Evolutionary conservation across 2,113 vertebrate genomes (phyloP), one percentile per base, ranked within the genome.

Genomic region (Thunnus maccoyii): DNA sequence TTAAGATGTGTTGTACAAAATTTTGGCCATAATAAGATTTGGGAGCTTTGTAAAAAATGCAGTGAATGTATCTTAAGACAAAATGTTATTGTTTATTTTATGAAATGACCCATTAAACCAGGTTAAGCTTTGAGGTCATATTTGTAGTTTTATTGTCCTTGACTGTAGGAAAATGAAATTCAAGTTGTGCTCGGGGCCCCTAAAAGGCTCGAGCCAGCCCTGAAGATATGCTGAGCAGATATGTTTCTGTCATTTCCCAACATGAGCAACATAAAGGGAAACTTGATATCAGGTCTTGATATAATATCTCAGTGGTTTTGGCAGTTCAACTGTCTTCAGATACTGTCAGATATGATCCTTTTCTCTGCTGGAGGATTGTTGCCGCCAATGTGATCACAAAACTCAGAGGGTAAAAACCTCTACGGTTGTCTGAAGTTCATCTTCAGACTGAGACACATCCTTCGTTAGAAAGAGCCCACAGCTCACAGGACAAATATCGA

Each of bases 151-250:
- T 41, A 41, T 41, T 41, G 36, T 41, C 36, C 36, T 41, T 41
- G 7, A 41, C 36, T 41, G 36, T 41, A 41, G 8, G 9, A 41
- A 41, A 41, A 41, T 9, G 6, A 41, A 41, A 41, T 41, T 41
- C 36, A 41, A 41, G 36, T 41, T 7, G 7, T 41, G 36, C 36
- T 41, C 8, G 36, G 36, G 7, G 36, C 7, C 7, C 36, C 36
- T 7, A 6, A 41, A 8, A 41, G 32, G 22, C 20, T 47, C 2
- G 20, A 62, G 20, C 41, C 32, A 9, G 30, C 15, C 44, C 20
- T 30, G 44, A 27, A 50, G 56, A 78, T 51, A 30, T 61, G 60
- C 36, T 70, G 36, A 82, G 20, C 52, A 47, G 76, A 86, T 83
- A 74, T 72, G 48, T 82, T 83, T 64, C 30, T 27, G 12, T 72